A percentile compares a stretch with the other conserved stretches of the same genome.
Evolutionary conservation across 2,797 vertebrate genomes (phyloP).

Genomic region (Rhynchonycteris naso): DNA sequence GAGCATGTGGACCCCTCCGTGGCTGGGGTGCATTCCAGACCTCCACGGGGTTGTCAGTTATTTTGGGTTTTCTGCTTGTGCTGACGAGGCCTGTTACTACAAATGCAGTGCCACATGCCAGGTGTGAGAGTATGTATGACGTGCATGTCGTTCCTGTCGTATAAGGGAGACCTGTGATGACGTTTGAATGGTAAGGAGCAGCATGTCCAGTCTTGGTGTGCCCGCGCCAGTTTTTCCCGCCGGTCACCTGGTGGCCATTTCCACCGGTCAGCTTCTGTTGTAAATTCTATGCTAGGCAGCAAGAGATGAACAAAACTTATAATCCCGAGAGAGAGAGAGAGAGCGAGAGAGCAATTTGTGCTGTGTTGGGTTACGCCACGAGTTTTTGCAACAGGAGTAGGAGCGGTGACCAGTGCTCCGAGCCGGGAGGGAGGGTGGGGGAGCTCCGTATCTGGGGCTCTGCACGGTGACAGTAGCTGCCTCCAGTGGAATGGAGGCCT

Average conservation of each 20-base stretch:
- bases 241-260: background rate
- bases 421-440: background rate
- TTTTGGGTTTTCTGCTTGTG: background rate
- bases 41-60: background rate
- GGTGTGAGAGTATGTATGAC: background rate
- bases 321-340: background rate
- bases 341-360: background rate
- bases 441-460: background rate
- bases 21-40: background rate
- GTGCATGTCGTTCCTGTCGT: background rate
- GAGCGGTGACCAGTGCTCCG: background rate
- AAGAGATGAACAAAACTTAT: background rate
- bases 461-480: background rate
- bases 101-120: background rate
- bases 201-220: background rate
- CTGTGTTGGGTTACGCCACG: background rate
- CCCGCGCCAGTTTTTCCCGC: background rate
- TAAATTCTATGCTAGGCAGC: background rate
- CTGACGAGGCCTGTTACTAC: background rate
- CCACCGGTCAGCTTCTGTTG: background rate
- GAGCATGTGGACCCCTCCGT: fast-evolving
- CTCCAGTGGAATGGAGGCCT: background rate
- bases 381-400: background rate
- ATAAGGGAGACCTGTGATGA: background rate
- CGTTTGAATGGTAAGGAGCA: background rate